A percentile compares a stretch with the other conserved stretches of the same genome.
Conservation (phyloP, 2,797 vertebrate genomes). For the Rhabdophis nuchalis region DNA sequence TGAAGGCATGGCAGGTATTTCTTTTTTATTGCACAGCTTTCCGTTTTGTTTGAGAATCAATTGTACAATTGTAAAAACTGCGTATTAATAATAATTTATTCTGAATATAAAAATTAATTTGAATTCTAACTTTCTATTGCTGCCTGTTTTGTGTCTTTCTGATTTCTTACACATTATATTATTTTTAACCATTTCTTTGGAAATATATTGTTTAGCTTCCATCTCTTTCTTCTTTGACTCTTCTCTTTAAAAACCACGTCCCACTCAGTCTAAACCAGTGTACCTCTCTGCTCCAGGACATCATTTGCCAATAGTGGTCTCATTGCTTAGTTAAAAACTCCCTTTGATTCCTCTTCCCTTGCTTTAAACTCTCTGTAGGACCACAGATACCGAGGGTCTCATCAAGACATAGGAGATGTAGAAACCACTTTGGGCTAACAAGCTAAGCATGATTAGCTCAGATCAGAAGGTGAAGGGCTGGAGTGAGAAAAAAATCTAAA, state of each 20-base stretch:
- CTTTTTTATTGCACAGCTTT: neutral
- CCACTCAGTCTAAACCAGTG: neutral
- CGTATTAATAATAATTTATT: neutral
- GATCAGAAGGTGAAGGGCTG: too few species aligned
- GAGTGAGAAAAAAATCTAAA: too few species aligned
- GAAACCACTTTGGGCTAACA: too few species aligned
- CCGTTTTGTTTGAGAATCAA: neutral
- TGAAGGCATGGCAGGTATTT: neutral
- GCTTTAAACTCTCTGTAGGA: too few species aligned
- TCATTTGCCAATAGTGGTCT: too few species aligned
- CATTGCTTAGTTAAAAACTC: too few species aligned
- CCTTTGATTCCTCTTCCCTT: too few species aligned
- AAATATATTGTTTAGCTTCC: neutral
- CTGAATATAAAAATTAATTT: neutral
- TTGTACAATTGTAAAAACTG: neutral
- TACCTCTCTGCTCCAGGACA: too few species aligned
- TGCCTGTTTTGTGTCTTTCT: neutral
- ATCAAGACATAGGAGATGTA: too few species aligned
- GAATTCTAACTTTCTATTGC: neutral
- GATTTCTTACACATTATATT: neutral
- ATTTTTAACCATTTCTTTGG: neutral
- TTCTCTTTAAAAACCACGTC: too few species aligned
- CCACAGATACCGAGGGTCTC: too few species aligned
- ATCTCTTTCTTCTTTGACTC: neutral
- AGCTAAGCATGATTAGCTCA: too few species aligned